Evolutionary conservation across 2,113 vertebrate species (phyloP).

Genomic region (Promerops cafer): DNA sequence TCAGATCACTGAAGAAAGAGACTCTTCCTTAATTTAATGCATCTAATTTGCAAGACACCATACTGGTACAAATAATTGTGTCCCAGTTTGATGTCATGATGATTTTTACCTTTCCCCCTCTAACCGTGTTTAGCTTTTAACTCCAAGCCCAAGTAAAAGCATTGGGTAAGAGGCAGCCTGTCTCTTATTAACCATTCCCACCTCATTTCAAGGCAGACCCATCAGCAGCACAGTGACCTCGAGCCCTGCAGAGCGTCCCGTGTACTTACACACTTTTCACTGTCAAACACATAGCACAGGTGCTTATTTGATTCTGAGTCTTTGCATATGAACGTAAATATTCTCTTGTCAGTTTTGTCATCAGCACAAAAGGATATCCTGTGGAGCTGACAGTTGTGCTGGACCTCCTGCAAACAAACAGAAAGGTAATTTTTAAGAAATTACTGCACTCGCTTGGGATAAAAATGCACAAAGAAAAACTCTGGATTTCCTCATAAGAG

Average conservation of each 20-base stretch:
- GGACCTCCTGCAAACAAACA: conserved; percentile 83
- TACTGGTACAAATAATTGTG: not conserved
- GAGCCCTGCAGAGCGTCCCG: not conserved
- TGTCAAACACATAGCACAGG: conserved; percentile 98
- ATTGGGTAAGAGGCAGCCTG: not conserved
- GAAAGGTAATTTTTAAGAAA: not conserved
- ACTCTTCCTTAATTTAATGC: not conserved
- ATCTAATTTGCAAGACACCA: not conserved
- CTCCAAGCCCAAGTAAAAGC: too few relatives aligned
- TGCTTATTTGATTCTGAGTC: conserved; percentile 97
- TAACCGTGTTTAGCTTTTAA: too few relatives aligned
- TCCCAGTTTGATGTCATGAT: too few relatives aligned
- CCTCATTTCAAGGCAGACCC: not conserved
- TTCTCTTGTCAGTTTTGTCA: conserved; percentile 98
- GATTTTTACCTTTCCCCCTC: too few relatives aligned
- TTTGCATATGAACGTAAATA: conserved; percentile 99
- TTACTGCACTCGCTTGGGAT: not conserved
- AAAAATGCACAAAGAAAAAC: not conserved
- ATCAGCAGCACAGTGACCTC: not conserved
- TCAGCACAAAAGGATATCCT: conserved; percentile 99
- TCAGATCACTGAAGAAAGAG: not conserved
- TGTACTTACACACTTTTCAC: conserved; percentile 97
- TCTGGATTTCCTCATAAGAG: not conserved
- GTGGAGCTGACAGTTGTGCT: conserved; percentile 95
- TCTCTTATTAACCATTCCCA: not conserved